Evolutionary conservation across 2,888 invertebrate genomes (phyloP).

Genomic region (Diarsia mendica): DNA sequence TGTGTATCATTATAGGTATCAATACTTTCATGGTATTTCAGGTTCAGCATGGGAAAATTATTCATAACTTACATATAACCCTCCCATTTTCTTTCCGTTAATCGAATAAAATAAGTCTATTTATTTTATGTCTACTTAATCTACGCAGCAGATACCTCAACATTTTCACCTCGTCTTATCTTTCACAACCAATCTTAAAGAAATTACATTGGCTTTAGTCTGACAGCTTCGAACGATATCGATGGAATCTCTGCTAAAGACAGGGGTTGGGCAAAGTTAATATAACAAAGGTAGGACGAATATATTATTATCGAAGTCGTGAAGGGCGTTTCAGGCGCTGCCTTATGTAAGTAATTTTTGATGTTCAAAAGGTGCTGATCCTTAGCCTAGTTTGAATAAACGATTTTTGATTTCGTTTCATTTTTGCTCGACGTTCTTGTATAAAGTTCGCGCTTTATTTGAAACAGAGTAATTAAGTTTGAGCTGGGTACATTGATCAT

Average conservation of each 20-base stretch:
- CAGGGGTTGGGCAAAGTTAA: constrained; percentile 35
- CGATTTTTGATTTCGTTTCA: background rate
- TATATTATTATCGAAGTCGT: background rate
- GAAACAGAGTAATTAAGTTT: background rate
- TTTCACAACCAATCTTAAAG: background rate
- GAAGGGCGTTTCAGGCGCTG: background rate
- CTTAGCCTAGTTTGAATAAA: background rate
- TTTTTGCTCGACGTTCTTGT: background rate
- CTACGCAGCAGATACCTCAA: background rate
- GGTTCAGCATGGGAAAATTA: background rate
- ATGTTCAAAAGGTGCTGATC: background rate
- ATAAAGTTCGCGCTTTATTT: background rate
- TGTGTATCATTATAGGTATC: background rate
- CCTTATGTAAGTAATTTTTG: constrained; percentile 1
- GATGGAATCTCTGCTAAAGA: constrained; percentile 35
- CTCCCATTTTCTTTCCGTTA: background rate
- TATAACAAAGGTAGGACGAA: constrained; percentile 21
- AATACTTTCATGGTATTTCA: background rate
- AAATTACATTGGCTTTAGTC: constrained; percentile 44
- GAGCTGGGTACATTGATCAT: background rate
- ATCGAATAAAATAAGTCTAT: background rate
- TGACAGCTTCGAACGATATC: constrained; percentile 26
- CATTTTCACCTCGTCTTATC: constrained; percentile 13
- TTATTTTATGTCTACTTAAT: background rate
- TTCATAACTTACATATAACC: background rate